phyloP scores from a whole-genome alignment of 2,797 vertebrate species.

The Holocentrus rufus region DNA sequence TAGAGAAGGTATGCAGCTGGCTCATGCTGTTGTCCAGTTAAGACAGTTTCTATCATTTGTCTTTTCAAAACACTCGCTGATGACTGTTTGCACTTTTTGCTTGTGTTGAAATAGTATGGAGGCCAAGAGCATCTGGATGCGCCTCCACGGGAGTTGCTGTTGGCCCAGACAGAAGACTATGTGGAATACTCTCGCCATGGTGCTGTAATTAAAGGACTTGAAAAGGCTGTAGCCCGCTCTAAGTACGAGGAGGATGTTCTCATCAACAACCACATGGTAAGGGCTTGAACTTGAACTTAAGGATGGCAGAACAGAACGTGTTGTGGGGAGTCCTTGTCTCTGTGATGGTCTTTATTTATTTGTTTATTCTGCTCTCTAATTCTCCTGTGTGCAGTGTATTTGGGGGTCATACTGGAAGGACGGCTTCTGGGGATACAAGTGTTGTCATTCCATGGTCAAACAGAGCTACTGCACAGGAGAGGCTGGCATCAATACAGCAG shows the following conservation, averaged over 20 bases:
- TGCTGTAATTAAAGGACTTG: conserved; percentile 95
- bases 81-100: conserved; percentile 20
- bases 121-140: conserved; percentile 93
- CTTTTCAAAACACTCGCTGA: not conserved
- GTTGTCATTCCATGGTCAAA: conserved; percentile 97
- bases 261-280: conserved; percentile 93
- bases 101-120: conserved; percentile 86
- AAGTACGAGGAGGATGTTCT: conserved; percentile 98
- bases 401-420: conserved; percentile 99
- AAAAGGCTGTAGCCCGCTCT: conserved; percentile 93
- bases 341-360: too few species aligned
- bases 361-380: not conserved
- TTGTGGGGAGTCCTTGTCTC: not conserved
- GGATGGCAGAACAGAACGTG: not conserved
- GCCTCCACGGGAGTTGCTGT: conserved; percentile 90
- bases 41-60: not conserved
- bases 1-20: conserved; percentile 86
- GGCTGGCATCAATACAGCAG: conserved; percentile 85
- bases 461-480: conserved; percentile 97
- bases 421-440: conserved; percentile 95
- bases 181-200: conserved; percentile 97
- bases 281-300: too few species aligned
- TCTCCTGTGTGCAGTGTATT: conserved; percentile 84
- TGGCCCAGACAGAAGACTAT: conserved; percentile 98
- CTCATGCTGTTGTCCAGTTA: not conserved